Base-by-base conservation (phyloP, 2,888 invertebrate species). In the Ceriagrion tenellum region DNA sequence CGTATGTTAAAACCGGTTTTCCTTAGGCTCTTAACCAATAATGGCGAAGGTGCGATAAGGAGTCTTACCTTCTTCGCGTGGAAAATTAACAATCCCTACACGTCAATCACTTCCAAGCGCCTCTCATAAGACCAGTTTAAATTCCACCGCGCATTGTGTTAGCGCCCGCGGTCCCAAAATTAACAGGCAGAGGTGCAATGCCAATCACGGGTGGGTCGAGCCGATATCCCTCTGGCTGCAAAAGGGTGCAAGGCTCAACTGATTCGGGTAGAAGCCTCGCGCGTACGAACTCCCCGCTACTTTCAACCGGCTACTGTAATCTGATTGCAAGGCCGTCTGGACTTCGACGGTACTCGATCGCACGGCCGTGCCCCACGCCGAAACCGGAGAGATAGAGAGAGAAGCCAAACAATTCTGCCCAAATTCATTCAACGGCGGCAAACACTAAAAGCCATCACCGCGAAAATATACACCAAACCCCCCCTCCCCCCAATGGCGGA, bases 401-500 rank as follows among this genome's bases (percentile, higher is more conserved):
- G 81, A 81, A 81, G 81, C 81, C 81, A 81, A 81, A 81, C 81
- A 35, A 81, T 81, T 81, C 81, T 18, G 35, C 81, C 81, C 30
- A 35, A 81, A 81, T 35, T 81, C 35, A 30, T 35, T 81, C 35
- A 20, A 81, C 13, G 81, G 81, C 81, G 81, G 81, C 81, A 81
- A 81, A 81, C 35, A 81, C 81, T 81, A 81, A 81, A 81, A 81
- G 81, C 35, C 81, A 81, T 81, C 81, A 18, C 81, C 81, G 81
- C 81, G 81, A 81, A 81, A 81, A 35, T 81, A 81, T 81, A 81
- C 81, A 35, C 81, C n/a, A n/a, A n/a, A n/a, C 35, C 81, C 16
- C n/a, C 69, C 26, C 59, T 12, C 59, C 59, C 59, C 59, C 59
- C 69, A n/a, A 69, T 69, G 6, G 69, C 69, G 69, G 69, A 69